phyloP scores from a whole-genome alignment of 2,797 vertebrate species.

The Tympanoctomys barrerae region DNA sequence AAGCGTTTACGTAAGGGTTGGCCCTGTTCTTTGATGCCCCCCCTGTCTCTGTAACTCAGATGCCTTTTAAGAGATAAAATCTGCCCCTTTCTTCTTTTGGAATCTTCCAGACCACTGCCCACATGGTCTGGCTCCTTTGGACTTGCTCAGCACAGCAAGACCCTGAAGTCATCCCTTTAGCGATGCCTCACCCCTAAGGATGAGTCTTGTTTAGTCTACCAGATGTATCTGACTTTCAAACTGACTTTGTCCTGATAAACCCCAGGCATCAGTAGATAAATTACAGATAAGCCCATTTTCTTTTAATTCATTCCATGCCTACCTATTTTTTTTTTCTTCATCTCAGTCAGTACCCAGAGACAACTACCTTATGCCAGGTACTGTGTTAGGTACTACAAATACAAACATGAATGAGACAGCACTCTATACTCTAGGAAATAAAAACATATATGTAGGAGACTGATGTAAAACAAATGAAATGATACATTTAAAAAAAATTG shows the following conservation, averaged over 20 bases:
- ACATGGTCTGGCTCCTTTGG: neutral
- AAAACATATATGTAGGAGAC: neutral
- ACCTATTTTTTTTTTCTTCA: neutral
- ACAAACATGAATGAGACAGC: neutral
- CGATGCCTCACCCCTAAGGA: too few species aligned
- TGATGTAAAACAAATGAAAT: neutral
- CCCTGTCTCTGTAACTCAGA: slow-evolving; percentile 39
- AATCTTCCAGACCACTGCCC: neutral
- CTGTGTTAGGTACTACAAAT: neutral
- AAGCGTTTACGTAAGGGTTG: neutral
- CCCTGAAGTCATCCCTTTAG: neutral
- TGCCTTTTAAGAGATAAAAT: slow-evolving; percentile 58
- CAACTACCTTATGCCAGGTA: neutral
- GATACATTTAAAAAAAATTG: neutral
- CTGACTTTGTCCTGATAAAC: slow-evolving; percentile 33
- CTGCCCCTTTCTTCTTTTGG: neutral
- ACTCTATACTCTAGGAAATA: neutral
- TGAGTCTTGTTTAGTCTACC: neutral
- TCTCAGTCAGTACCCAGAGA: neutral
- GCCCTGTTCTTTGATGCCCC: neutral
- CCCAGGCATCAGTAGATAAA: neutral
- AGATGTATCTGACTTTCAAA: slow-evolving; percentile 10
- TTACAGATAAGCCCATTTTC: neutral
- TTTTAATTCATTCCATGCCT: neutral
- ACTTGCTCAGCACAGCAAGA: neutral